Evolutionary conservation across 2,888 invertebrate species (phyloP).

Genomic region (Chloroclysta siterata): DNA sequence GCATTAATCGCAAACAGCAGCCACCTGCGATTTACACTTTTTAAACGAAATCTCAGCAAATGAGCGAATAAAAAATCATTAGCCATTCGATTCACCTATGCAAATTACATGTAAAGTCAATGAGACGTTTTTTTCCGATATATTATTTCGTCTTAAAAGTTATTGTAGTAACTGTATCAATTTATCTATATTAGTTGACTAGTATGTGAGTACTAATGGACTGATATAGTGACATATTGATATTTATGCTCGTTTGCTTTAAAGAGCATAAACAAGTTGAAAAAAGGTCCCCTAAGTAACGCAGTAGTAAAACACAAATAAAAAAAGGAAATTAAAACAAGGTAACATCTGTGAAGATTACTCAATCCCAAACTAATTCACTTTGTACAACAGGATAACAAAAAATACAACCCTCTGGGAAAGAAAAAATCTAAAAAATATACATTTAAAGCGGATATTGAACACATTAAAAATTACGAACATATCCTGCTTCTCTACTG

Average conservation of each 20-base stretch:
- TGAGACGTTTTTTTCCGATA: no score
- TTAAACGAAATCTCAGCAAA: conserved; percentile 43
- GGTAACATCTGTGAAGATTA: conserved; percentile 66
- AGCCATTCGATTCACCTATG: neutral
- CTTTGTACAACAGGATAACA: conserved; percentile 66
- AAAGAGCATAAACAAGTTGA: conserved; percentile 17
- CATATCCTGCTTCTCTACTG: conserved; percentile 49
- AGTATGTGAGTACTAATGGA: no score
- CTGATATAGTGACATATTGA: conserved; percentile 6
- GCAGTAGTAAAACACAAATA: conserved; percentile 48
- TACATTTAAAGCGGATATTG: conserved; percentile 54
- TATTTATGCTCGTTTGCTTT: conserved; percentile 13
- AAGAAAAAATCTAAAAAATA: conserved; percentile 55
- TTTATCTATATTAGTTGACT: no score
- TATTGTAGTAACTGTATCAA: no score
- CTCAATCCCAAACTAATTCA: conserved; percentile 60
- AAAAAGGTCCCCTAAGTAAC: conserved; percentile 28
- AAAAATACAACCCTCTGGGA: conserved; percentile 68
- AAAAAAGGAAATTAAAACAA: conserved; percentile 63
- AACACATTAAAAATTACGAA: conserved; percentile 55
- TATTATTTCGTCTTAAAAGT: no score
- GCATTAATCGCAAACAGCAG: conserved; percentile 56
- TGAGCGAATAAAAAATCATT: conserved; percentile 32
- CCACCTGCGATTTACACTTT: conserved; percentile 60
- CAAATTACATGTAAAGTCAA: no score